These are phyloP conservation scores for Astropecten irregularis DNA, from an alignment of 53 echinoderm and acorn worm species.

Conservation along the genomic window DNA sequence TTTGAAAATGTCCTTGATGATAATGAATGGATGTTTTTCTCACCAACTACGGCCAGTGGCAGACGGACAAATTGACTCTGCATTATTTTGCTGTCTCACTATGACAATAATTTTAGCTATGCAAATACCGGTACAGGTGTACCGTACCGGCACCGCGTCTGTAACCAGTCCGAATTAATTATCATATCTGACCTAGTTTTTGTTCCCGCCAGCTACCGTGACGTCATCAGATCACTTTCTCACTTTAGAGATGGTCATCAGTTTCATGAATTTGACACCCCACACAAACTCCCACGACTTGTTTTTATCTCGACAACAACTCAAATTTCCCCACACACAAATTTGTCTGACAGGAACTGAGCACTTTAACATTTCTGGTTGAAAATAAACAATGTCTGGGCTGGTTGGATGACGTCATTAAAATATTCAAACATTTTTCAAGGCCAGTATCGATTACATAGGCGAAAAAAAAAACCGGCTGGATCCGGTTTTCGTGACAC, in stretches of 20 bases:
- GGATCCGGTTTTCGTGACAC: neutral
- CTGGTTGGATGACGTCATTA: conserved; percentile 23
- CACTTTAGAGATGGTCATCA: conserved; percentile 1
- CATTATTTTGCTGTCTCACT: no score
- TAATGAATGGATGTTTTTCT: no score
- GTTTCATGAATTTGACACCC: neutral
- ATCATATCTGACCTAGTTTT: conserved; percentile 42
- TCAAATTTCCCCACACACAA: neutral
- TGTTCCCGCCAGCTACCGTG: neutral
- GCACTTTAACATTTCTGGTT: neutral
- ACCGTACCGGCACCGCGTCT: no score
- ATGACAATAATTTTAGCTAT: no score
- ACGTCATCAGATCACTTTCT: neutral
- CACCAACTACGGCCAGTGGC: no score
- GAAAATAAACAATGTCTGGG: neutral
- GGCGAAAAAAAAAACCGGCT: no score
- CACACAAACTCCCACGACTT: neutral
- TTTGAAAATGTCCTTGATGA: no score
- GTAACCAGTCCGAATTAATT: no score
- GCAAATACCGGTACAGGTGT: no score
- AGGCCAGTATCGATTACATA: conserved; percentile 25
- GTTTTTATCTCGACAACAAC: neutral
- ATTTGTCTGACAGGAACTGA: neutral
- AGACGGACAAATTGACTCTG: no score
- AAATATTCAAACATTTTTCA: conserved; percentile 26